A percentile compares a stretch with the other conserved stretches of the same genome.
Evolutionary conservation across 2,797 vertebrate genomes (phyloP).

Genomic region (Halcyon leucocephala): DNA sequence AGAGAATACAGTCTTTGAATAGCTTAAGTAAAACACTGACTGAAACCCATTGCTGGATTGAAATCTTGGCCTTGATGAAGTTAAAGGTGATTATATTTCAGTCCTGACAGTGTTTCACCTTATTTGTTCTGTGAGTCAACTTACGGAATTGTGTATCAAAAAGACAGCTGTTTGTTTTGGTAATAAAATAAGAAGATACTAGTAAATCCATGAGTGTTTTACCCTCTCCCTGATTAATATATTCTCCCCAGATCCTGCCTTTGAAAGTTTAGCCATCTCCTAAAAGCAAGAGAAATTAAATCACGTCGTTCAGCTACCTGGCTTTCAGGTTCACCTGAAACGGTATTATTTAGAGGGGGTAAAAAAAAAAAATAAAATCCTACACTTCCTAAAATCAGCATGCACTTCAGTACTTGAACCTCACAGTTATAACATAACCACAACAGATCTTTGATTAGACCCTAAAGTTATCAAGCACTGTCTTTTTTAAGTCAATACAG

Average conservation of each 20-base stretch:
- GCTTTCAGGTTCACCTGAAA: neutral
- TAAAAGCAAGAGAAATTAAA: neutral
- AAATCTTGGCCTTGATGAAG: conserved; percentile 4
- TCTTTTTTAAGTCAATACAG: neutral
- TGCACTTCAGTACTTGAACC: neutral
- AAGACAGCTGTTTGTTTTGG: conserved; percentile 56
- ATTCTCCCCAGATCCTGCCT: conserved; percentile 1
- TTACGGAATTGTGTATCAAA: conserved; percentile 26
- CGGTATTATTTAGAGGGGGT: neutral
- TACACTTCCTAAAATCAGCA: neutral
- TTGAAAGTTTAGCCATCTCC: conserved; percentile 1
- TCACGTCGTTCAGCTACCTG: neutral
- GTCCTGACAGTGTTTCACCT: neutral
- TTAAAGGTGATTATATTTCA: conserved; percentile 27
- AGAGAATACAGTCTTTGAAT: neutral
- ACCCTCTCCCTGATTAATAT: conserved; percentile 2
- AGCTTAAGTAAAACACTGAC: neutral
- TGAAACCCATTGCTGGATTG: neutral
- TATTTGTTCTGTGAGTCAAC: neutral
- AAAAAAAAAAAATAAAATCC: neutral
- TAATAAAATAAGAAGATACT: conserved; percentile 39
- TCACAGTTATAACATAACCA: neutral
- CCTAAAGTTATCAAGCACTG: neutral
- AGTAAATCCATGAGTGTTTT: conserved; percentile 32
- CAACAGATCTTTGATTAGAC: neutral